Evolutionary conservation across 2,797 vertebrate genomes (phyloP), one percentile per base, ranked within the genome.

Genomic region (Eulemur coronatus): DNA sequence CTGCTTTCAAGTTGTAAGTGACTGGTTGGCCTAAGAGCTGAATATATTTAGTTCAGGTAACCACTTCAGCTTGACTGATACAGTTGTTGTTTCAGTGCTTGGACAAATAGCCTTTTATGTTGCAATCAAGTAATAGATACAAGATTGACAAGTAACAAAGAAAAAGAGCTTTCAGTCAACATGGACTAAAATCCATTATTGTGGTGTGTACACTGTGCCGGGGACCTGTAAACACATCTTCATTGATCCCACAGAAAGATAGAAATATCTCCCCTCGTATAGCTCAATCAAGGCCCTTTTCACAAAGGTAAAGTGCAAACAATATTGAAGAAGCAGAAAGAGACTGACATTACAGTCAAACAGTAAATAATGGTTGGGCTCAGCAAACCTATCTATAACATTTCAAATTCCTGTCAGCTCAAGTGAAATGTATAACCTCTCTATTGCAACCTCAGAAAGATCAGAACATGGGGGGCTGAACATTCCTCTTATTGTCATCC

Each of bases 141-240:
- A 98, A 99, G 99, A 99, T 98, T 99, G 99, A 99, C 99, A 99
- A 99, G 99, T 98, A 99, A 99, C 98, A 98, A 98, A 99, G 99
- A 99, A 99, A 99, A 98, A 99, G 99, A 99, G 99, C 99, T 98
- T 99, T 99, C 99, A 98, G 99, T 99, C 99, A 99, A 99, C 99
- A 99, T 98, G 99, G 98, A 99, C 99, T 99, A 99, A 99, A 99
- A 99, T 99, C 99, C 99, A 99, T 99, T 99, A 99, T 99, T 99
- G 99, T 98, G 98, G 98, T 98, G 98, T 99, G 99, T 99, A 99
- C 99, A 99, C 98, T 99, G 99, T 99, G 99, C 98, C 97, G 85
- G 97, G 94, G 97, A 99, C 99, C 99, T 99, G 99, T 99, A 99
- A 99, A 99, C 99, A 99, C 99, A 99, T 99, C 99, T 99, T 99